A percentile compares a stretch with the other conserved stretches of the same genome.
phyloP scores from a whole-genome alignment of 2,888 invertebrate species.

The Rugalucina vietnamica region DNA sequence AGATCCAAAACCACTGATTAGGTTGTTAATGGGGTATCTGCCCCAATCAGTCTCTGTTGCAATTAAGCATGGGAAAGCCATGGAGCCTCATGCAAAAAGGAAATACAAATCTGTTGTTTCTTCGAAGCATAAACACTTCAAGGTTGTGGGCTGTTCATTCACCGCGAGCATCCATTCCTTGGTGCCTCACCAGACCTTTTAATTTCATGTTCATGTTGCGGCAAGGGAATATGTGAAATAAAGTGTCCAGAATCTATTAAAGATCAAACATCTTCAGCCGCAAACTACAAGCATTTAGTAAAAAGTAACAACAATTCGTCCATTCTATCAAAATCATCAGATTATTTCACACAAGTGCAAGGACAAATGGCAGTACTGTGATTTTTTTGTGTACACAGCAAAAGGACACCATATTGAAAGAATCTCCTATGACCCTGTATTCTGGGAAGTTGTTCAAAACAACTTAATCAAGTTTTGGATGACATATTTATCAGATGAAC shows the following conservation, averaged over 20 bases:
- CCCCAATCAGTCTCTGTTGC: background rate
- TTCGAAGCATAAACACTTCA: background rate
- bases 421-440: background rate
- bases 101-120: background rate
- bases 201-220: background rate
- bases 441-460: background rate
- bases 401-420: background rate
- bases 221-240: background rate
- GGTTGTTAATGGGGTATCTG: background rate
- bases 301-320: background rate
- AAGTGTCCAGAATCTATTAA: background rate
- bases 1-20: background rate
- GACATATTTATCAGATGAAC: background rate
- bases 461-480: background rate
- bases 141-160: background rate
- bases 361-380: conserved; percentile 28
- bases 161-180: background rate
- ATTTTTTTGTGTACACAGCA: background rate
- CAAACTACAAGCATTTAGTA: background rate
- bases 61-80: background rate
- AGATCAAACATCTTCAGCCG: background rate
- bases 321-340: background rate
- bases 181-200: background rate
- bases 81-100: background rate
- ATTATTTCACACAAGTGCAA: conserved; percentile 11